Evolutionary conservation across 2,113 vertebrate species (phyloP).

Genomic region (Phoenicopterus ruber): DNA sequence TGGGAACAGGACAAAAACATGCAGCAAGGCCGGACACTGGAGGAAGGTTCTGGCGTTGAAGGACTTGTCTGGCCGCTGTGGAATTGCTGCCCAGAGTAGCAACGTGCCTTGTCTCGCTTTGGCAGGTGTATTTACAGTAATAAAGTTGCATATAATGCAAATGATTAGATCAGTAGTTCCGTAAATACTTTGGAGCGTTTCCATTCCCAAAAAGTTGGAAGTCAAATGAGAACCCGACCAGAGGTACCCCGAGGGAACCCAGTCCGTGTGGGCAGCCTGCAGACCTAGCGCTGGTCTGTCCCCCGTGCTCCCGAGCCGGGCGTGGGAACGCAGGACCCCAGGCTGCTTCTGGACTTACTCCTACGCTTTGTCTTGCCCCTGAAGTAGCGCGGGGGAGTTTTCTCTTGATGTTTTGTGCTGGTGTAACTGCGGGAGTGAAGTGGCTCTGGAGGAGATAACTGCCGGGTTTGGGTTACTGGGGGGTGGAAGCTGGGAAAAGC

Average conservation of each 20-base stretch:
- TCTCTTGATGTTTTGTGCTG: not conserved
- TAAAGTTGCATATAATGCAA: too few relatives aligned
- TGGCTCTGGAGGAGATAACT: not conserved
- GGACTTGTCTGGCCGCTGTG: not conserved
- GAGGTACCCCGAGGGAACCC: not conserved
- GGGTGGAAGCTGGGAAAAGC: not conserved
- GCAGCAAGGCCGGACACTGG: too few relatives aligned
- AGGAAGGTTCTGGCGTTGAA: not conserved
- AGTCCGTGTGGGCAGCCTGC: not conserved
- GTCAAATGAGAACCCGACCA: not conserved
- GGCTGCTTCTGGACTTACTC: not conserved
- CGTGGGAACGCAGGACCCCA: not conserved
- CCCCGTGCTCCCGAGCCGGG: not conserved
- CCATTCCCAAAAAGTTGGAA: not conserved
- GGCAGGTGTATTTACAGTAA: not conserved
- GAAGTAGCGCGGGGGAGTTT: not conserved
- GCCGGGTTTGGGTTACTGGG: not conserved
- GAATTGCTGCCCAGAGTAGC: not conserved
- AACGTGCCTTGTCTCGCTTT: accelerated
- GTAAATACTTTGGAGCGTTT: not conserved
- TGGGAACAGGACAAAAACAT: not conserved
- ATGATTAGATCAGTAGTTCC: not conserved
- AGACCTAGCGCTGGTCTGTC: not conserved
- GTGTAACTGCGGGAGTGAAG: not conserved
- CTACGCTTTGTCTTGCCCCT: not conserved